Percentiles rank a stretch among this genome's conserved stretches.
These are phyloP conservation scores for Pseudanteris insignis DNA, from an alignment of 2,888 invertebrate genomes.

Conservation along the genomic window DNA sequence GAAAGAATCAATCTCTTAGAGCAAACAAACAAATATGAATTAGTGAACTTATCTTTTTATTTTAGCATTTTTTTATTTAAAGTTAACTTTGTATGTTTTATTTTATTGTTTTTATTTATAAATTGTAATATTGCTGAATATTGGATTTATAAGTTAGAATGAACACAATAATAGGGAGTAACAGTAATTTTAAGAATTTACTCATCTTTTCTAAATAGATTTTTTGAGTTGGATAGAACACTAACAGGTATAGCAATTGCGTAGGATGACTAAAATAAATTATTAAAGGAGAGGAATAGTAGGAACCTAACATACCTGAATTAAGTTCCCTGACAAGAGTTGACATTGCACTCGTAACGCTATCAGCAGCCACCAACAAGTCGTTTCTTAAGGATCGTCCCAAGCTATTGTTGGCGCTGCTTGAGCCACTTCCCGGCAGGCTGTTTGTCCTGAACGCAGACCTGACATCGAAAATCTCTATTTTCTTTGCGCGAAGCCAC, in stretches of 20 bases:
- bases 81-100: too few species aligned
- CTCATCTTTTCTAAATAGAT: too few species aligned
- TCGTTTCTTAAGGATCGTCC: constrained; percentile 82
- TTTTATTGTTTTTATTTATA: too few species aligned
- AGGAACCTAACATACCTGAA: constrained; percentile 75
- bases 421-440: constrained; percentile 64
- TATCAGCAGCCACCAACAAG: constrained; percentile 94
- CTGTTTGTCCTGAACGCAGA: constrained; percentile 67
- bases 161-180: too few species aligned
- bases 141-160: too few species aligned
- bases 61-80: too few species aligned
- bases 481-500: constrained; percentile 62
- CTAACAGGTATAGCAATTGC: neutral
- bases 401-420: constrained; percentile 65
- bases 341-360: constrained; percentile 98
- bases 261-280: neutral
- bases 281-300: neutral
- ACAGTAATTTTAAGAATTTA: too few species aligned
- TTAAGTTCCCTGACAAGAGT: constrained; percentile 95
- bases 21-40: too few species aligned
- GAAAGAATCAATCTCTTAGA: too few species aligned
- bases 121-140: too few species aligned
- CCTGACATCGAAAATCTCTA: constrained; percentile 65
- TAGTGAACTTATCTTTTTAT: too few species aligned
- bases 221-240: too few species aligned